A percentile compares a stretch with the other conserved stretches of the same genome.
phyloP scores from a whole-genome alignment of 2,113 vertebrate genomes.

The Cynopterus brachyotis region DNA sequence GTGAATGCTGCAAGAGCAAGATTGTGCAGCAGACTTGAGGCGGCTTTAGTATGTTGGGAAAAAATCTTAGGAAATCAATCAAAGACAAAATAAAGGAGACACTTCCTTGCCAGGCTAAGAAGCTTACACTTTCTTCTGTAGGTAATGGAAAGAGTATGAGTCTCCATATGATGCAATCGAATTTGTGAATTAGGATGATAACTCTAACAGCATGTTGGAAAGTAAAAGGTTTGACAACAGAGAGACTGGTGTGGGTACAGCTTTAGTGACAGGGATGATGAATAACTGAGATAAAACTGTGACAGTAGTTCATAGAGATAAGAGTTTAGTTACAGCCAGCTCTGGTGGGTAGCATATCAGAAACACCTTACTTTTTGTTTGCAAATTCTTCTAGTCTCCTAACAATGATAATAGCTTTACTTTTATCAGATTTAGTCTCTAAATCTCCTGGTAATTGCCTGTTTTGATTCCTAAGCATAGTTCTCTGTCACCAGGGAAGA shows the following conservation, averaged over 20 bases:
- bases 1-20: neutral
- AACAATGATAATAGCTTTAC: conserved; percentile 15
- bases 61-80: neutral
- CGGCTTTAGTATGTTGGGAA: neutral
- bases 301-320: neutral
- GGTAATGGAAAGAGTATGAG: neutral
- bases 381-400: neutral
- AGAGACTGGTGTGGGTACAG: neutral
- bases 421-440: neutral
- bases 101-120: neutral
- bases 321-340: neutral
- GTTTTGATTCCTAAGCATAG: conserved; percentile 23
- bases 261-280: neutral
- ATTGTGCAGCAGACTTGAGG: neutral
- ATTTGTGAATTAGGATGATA: conserved; percentile 20
- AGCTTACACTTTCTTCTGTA: neutral
- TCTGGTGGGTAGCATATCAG: neutral
- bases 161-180: neutral
- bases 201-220: neutral
- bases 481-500: neutral
- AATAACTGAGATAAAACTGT: neutral
- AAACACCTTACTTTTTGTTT: neutral
- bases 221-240: neutral
- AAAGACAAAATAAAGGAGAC: neutral
- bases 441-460: conserved; percentile 3